Conservation (phyloP, 2,888 invertebrate species). For the Lottia scabra region DNA sequence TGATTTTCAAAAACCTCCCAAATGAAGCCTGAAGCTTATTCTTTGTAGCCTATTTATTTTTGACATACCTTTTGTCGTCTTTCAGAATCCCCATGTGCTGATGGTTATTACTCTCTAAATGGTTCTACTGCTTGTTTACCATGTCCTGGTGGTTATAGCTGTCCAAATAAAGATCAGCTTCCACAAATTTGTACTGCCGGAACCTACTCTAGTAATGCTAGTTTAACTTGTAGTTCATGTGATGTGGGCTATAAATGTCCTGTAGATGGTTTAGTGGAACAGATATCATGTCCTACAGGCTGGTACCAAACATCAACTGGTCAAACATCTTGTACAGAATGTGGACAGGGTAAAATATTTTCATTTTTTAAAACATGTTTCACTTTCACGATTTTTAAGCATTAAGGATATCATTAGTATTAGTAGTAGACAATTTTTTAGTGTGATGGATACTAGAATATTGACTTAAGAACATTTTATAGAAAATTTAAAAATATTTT, state of each 20-base stretch:
- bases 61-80: background rate
- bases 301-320: slow-evolving; percentile 48
- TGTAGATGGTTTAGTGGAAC: slow-evolving; percentile 40
- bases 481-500: too few relatives aligned
- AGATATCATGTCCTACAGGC: slow-evolving; percentile 49
- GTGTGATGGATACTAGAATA: too few relatives aligned
- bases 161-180: slow-evolving; percentile 31
- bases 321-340: slow-evolving; percentile 49
- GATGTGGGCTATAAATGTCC: slow-evolving; percentile 56
- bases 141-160: slow-evolving; percentile 59
- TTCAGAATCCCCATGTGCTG: slow-evolving; percentile 41
- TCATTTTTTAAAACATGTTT: too few relatives aligned
- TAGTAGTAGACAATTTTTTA: too few relatives aligned
- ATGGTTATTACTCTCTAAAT: slow-evolving; percentile 57
- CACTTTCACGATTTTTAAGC: too few relatives aligned
- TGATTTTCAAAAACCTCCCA: too few relatives aligned
- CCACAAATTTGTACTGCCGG: slow-evolving; percentile 46
- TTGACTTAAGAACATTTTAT: too few relatives aligned
- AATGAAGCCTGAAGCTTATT: too few relatives aligned
- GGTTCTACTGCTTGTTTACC: slow-evolving; percentile 49
- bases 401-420: too few relatives aligned
- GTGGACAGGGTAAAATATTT: slow-evolving; percentile 50
- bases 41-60: too few relatives aligned
- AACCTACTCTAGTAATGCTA: slow-evolving; percentile 41
- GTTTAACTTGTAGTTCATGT: slow-evolving; percentile 47